Conservation (phyloP, 2,113 vertebrate genomes). For the Pao palembangensis region DNA sequence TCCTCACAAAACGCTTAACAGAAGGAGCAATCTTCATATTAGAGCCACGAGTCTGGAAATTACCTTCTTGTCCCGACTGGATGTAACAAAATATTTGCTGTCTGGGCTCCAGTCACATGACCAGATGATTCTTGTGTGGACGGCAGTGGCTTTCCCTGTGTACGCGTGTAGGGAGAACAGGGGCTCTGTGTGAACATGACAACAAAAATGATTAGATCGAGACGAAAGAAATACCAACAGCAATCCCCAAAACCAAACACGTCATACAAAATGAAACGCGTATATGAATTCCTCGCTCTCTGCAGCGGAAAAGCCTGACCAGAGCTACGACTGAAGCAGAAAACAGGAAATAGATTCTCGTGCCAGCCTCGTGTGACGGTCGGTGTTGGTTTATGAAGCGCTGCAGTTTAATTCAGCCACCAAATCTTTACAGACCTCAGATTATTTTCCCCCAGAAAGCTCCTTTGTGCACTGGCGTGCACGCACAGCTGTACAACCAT, state of each 20-base stretch:
- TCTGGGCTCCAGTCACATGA: conserved; percentile 97
- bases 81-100: conserved; percentile 89
- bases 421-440: conserved; percentile 52
- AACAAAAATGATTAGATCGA: background rate
- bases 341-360: conserved; percentile 44
- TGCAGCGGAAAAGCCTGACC: conserved; percentile 15
- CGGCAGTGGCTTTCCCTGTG: conserved; percentile 83
- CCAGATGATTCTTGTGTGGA: conserved; percentile 96
- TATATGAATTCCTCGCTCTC: conserved; percentile 1
- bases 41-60: conserved; percentile 9
- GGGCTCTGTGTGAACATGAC: conserved; percentile 73
- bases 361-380: conserved; percentile 46
- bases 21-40: too few species aligned
- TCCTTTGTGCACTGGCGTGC: conserved; percentile 51
- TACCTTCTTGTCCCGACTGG: conserved; percentile 97
- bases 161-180: conserved; percentile 80
- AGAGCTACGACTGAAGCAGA: conserved; percentile 46
- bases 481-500: conserved; percentile 26
- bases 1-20: background rate
- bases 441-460: conserved; percentile 53
- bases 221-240: too few species aligned
- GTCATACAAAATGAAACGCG: conserved; percentile 1
- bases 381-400: conserved; percentile 57
- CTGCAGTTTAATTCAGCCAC: conserved; percentile 52
- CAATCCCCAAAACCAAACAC: background rate